Evolutionary conservation across 2,797 vertebrate genomes (phyloP), one percentile per base, ranked within the genome.

Genomic region (Selene dorsalis): DNA sequence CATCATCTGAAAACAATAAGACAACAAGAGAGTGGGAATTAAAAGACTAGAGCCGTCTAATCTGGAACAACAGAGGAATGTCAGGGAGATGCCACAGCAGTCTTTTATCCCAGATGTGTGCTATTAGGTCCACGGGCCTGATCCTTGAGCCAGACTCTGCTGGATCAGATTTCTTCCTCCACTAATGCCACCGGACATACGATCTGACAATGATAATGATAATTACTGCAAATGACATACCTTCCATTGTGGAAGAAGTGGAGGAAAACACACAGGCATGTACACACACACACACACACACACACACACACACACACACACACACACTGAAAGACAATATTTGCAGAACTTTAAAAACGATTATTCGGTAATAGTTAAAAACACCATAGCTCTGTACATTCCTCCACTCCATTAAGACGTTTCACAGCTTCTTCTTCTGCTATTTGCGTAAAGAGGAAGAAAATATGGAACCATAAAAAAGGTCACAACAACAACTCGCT

Each of bases 181-280:
- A 39, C 66, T 91, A 85, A 92, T 87, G 84, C 89, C 91, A 89
- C 71, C 75, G 80, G 86, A 91, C 85, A 89, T 83, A 68, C 24
- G 56, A 92, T 92, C 90, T 91, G 90, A 90, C 86, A 76, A 68
- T 79, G 86, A 90, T 91, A 87, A 94, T 92, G 88, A 91, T 89
- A 80, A 94, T 88, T 90, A 89, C 90, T 59, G 66, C 48, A 84
- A 91, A 91, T 78, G 80, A 89, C 80, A 88, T 79, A 79, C 64
- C 79, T 91, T 89, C 84, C 84, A 88, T 79, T 67, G 77, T 69
- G 69, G 73, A 73, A 67, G 70, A 78, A 78, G 77, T 55, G 68
- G 59, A 71, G 63, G 59, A 72, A 75, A 83, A 60, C 58, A 59
- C 50, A 72, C 59, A 73, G 13, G 30, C 53, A 63, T 11, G n/a